Evolutionary conservation across 1,140 invertebrate species (phyloP).

Genomic region (Drosophila bocqueti): DNA sequence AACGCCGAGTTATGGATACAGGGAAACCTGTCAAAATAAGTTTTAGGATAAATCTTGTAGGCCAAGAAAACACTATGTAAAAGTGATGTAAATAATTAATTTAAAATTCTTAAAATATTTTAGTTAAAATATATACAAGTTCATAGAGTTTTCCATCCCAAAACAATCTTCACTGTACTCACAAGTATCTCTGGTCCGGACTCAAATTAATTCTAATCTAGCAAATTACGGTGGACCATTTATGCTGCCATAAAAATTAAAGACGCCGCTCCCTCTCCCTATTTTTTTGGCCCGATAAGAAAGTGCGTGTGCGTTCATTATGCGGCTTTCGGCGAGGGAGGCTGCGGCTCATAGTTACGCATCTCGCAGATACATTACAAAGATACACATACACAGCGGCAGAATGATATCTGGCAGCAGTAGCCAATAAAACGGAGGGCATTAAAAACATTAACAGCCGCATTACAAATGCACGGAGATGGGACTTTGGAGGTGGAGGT

Average conservation of each 20-base stretch:
- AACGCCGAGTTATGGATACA: conserved; percentile 42
- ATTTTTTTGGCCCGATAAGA: conserved; percentile 46
- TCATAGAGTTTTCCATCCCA: background rate
- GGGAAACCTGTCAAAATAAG: background rate
- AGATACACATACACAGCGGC: background rate
- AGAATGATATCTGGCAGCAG: conserved; percentile 36
- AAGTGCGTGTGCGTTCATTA: conserved; percentile 69
- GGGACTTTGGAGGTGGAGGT: conserved; percentile 22
- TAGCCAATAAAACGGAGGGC: conserved; percentile 71
- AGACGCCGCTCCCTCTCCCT: conserved; percentile 47
- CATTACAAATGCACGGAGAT: conserved; percentile 65
- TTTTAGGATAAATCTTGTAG: background rate
- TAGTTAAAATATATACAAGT: background rate
- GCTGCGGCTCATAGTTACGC: conserved; percentile 46
- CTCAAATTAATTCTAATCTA: conserved; percentile 81
- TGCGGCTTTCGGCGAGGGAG: conserved; percentile 35
- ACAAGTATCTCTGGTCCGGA: conserved; percentile 27
- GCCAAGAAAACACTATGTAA: too few species aligned
- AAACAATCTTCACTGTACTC: conserved; percentile 20
- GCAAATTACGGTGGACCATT: conserved; percentile 78
- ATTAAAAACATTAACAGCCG: conserved; percentile 79
- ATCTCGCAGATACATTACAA: conserved; percentile 50
- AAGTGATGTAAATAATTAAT: background rate
- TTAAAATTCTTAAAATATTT: background rate
- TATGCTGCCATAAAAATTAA: conserved; percentile 81